phyloP scores from a whole-genome alignment of 1,140 invertebrate species.

The Amyelois transitella region DNA sequence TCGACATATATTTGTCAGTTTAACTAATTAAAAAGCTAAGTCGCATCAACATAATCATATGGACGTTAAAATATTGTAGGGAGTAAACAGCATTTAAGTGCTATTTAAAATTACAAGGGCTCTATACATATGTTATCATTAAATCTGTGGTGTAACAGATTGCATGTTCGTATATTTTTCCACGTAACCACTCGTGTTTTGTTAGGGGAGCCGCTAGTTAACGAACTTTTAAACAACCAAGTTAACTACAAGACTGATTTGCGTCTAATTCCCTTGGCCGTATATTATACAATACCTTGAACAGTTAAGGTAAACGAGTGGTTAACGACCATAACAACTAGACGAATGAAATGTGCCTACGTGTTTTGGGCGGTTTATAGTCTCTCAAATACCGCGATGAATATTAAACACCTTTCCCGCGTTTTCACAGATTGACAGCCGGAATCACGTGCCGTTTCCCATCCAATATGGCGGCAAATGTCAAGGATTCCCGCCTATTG shows the following conservation, averaged over 20 bases:
- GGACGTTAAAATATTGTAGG: too few species aligned
- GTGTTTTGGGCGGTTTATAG: not conserved
- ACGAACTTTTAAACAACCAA: not conserved
- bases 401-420: slow-evolving; percentile 8
- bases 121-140: not conserved
- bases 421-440: slow-evolving; percentile 5
- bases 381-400: not conserved
- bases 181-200: not conserved
- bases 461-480: slow-evolving; percentile 7
- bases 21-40: too few species aligned
- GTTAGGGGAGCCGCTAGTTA: not conserved
- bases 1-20: too few species aligned
- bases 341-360: not conserved
- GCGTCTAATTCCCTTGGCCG: not conserved
- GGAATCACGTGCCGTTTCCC: not conserved
- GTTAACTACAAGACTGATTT: not conserved
- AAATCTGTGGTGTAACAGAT: not conserved
- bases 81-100: too few species aligned
- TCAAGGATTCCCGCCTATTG: slow-evolving; percentile 4
- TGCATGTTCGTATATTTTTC: not conserved
- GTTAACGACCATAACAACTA: not conserved
- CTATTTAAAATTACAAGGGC: too few species aligned
- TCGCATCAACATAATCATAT: too few species aligned
- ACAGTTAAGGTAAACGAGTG: not conserved
- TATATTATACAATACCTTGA: not conserved